phyloP scores from a whole-genome alignment of 2,113 vertebrate species.

The Pituophis catenifer region DNA sequence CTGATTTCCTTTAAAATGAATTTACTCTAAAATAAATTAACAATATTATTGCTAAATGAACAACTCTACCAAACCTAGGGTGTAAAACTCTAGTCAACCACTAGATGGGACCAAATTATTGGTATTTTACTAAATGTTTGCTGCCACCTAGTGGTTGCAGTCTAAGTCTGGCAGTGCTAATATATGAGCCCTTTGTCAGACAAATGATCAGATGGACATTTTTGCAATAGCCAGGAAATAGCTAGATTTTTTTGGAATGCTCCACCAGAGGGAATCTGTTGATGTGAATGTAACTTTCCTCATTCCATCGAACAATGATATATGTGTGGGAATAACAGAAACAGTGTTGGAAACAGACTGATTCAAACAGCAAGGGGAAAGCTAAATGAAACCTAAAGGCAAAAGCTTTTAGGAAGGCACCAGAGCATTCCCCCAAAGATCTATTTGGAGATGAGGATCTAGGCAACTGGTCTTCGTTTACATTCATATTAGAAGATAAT shows the following conservation, averaged over 20 bases:
- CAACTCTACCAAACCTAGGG: not conserved
- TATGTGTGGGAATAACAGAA: not conserved
- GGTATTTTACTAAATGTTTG: not conserved
- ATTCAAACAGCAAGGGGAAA: not conserved
- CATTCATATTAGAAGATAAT: not conserved
- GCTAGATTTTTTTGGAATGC: not conserved
- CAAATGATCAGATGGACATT: not conserved
- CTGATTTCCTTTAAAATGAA: not conserved
- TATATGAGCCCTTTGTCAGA: not conserved
- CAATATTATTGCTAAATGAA: not conserved
- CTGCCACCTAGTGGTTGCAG: not conserved
- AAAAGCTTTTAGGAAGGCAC: not conserved
- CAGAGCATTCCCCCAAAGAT: not conserved
- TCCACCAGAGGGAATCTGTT: not conserved
- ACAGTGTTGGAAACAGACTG: not conserved
- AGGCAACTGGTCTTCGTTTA: not conserved
- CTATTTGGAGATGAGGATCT: not conserved
- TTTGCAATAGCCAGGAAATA: not conserved
- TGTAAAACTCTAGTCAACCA: not conserved
- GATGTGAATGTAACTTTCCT: not conserved
- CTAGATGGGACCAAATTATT: not conserved
- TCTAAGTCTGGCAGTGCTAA: not conserved
- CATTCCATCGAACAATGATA: not conserved
- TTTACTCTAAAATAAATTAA: not conserved
- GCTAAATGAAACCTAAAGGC: not conserved